Evolutionary conservation across 2,888 invertebrate genomes (phyloP).

Genomic region (Blastobasis adustella): DNA sequence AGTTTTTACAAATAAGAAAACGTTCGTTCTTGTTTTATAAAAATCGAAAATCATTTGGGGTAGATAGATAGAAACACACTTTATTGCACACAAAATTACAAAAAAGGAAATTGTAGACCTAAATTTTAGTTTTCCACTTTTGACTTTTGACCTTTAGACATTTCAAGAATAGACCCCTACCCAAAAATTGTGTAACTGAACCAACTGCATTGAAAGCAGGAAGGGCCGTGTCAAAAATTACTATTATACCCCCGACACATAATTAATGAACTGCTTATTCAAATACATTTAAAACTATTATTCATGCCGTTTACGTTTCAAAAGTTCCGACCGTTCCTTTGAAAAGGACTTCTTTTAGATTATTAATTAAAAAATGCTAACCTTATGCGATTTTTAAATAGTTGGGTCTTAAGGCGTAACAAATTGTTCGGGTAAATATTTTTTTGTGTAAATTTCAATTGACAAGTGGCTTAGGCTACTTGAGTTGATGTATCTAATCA

Average conservation of each 20-base stretch:
- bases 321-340: constrained; percentile 65
- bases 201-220: constrained; percentile 63
- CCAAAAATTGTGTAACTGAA: constrained; percentile 62
- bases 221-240: constrained; percentile 72
- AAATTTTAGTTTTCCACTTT: no score
- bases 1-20: no score
- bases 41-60: no score
- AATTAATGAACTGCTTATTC: constrained; percentile 74
- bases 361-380: constrained; percentile 59
- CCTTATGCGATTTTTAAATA: constrained; percentile 55
- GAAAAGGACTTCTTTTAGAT: constrained; percentile 51
- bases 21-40: no score
- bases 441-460: no score
- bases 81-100: no score
- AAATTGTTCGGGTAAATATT: constrained; percentile 21
- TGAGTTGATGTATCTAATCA: no score
- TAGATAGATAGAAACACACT: no score
- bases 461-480: no score
- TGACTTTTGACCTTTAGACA: no score
- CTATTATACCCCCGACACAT: constrained; percentile 63
- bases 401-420: constrained; percentile 30
- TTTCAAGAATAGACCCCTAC: constrained; percentile 25
- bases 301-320: constrained; percentile 72
- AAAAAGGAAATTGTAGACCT: no score
- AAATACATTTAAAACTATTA: constrained; percentile 75